phyloP scores from a whole-genome alignment of 2,113 vertebrate genomes.

The Kryptolebias marmoratus region DNA sequence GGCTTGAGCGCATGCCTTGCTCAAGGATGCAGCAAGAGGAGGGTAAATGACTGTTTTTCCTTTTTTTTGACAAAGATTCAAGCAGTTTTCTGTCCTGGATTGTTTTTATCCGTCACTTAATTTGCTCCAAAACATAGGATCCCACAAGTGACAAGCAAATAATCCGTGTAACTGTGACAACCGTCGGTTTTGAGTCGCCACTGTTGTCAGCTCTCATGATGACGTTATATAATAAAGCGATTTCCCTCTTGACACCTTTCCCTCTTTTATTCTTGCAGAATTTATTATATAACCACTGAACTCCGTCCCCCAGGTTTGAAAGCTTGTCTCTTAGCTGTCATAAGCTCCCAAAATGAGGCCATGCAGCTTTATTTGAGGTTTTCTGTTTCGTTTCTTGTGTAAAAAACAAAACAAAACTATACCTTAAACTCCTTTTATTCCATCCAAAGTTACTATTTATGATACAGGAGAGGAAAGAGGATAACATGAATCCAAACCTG shows the following conservation, averaged over 20 bases:
- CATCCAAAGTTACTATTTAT: neutral
- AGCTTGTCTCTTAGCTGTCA: conserved; percentile 35
- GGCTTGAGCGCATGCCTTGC: neutral
- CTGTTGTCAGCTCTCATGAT: neutral
- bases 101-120: conserved; percentile 20
- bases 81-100: neutral
- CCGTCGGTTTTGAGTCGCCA: neutral
- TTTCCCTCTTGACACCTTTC: conserved; percentile 26
- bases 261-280: conserved; percentile 17
- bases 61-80: neutral
- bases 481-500: neutral
- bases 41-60: neutral
- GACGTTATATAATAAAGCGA: conserved; percentile 7
- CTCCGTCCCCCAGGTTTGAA: conserved; percentile 11
- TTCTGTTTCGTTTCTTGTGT: neutral
- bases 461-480: neutral
- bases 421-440: neutral
- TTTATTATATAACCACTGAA: conserved; percentile 27
- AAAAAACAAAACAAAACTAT: neutral
- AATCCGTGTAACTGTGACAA: neutral
- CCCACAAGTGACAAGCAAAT: neutral
- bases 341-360: conserved; percentile 36
- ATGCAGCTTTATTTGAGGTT: conserved; percentile 20
- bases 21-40: neutral
- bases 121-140: neutral